Percentiles rank a stretch among this genome's conserved stretches.
Conservation (phyloP, 2,888 invertebrate genomes). For the Halictus quadricinctus region DNA sequence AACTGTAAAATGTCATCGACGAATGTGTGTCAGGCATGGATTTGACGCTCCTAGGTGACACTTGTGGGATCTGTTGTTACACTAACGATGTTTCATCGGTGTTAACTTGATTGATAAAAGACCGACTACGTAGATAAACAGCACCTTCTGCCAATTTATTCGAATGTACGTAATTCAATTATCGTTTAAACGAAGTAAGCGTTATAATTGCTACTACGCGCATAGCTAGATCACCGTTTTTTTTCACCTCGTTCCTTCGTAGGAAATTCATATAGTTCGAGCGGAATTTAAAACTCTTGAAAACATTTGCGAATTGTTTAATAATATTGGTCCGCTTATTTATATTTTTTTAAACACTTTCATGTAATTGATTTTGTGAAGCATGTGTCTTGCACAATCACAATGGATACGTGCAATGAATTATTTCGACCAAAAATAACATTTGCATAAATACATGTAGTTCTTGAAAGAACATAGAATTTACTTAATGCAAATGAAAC, state of each 20-base stretch:
- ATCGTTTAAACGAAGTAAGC: conserved; percentile 27
- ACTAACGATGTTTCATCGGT: conserved; percentile 59
- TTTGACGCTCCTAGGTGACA: conserved; percentile 65
- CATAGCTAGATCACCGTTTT: not conserved
- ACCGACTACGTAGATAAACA: conserved; percentile 28
- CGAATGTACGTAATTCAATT: conserved; percentile 51
- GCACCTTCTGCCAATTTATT: conserved; percentile 31
- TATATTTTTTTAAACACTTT: not conserved
- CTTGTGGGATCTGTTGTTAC: conserved; percentile 59
- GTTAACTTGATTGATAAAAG: conserved; percentile 52
- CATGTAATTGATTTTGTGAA: not conserved
- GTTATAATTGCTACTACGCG: not conserved
- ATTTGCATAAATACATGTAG: not conserved
- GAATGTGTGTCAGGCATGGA: conserved; percentile 79
- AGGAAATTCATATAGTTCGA: conserved; percentile 23
- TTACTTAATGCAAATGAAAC: not conserved
- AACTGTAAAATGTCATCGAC: conserved; percentile 82
- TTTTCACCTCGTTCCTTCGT: not conserved
- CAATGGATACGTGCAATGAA: not conserved
- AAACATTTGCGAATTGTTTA: not conserved
- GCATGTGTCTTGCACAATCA: not conserved
- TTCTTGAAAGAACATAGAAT: not conserved
- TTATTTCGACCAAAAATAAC: not conserved
- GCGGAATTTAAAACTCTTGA: not conserved
- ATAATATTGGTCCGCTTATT: not conserved